These are phyloP conservation scores for Danaus melanippus DNA, from an alignment of 1,140 invertebrate genomes.

Conservation along the genomic window DNA sequence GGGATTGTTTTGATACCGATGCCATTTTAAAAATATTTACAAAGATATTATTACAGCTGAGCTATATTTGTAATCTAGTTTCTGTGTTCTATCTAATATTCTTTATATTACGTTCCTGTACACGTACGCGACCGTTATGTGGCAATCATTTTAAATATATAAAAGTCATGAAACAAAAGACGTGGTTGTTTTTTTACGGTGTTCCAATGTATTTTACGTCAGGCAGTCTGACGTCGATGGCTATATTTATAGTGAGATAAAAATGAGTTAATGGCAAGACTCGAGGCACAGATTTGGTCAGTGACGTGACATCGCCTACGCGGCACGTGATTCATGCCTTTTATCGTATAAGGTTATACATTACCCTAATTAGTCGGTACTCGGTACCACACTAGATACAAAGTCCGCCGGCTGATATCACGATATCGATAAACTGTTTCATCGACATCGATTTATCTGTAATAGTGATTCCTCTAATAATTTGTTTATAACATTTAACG, in stretches of 20 bases:
- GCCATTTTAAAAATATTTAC: no score
- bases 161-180: slow-evolving; percentile 6
- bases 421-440: no score
- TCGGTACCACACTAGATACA: no score
- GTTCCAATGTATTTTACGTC: slow-evolving; percentile 35
- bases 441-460: no score
- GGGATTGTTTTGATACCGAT: no score
- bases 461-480: no score
- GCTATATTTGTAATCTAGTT: neutral
- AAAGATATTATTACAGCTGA: neutral
- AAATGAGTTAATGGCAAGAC: slow-evolving; percentile 32
- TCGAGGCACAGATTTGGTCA: slow-evolving; percentile 43
- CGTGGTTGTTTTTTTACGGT: slow-evolving; percentile 16
- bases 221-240: slow-evolving; percentile 36
- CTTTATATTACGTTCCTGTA: no score
- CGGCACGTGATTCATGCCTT: slow-evolving; percentile 55
- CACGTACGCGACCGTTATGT: no score
- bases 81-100: neutral
- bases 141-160: no score
- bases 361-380: slow-evolving; percentile 45
- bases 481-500: no score
- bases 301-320: slow-evolving; percentile 40
- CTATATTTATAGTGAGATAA: slow-evolving; percentile 52
- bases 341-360: slow-evolving; percentile 58
- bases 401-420: no score